phyloP scores from a whole-genome alignment of 1,140 invertebrate genomes.

The Pseudachorutes palmiensis region DNA sequence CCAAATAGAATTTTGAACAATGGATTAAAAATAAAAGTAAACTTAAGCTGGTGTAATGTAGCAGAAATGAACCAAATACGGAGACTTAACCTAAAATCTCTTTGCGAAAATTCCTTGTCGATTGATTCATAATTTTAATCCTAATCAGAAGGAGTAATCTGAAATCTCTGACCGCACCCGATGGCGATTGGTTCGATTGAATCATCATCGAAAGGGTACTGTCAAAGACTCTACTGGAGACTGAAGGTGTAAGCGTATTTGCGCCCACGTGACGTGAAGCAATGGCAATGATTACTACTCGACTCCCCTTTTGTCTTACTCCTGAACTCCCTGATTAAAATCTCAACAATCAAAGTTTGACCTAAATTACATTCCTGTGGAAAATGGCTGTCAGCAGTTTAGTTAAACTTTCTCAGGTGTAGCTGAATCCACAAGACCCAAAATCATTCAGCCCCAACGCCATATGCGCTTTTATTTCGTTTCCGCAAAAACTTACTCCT shows the following conservation, averaged over 20 bases:
- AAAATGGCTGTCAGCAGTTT: background rate
- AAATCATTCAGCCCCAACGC: background rate
- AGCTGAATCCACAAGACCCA: background rate
- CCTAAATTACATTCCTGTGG: constrained; percentile 7
- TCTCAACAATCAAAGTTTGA: background rate
- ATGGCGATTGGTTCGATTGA: no score
- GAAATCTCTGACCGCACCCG: no score
- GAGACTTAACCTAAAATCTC: no score
- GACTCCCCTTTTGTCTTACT: background rate
- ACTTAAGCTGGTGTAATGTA: no score
- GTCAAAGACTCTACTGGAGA: background rate
- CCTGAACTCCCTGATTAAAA: background rate
- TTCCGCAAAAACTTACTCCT: background rate
- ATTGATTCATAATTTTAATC: no score
- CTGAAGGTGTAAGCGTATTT: background rate
- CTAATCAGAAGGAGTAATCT: no score
- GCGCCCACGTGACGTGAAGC: no score
- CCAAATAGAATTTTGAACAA: background rate
- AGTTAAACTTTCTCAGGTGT: background rate
- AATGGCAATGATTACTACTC: no score
- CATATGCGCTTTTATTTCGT: background rate
- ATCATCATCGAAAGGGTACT: no score
- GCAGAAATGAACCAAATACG: no score
- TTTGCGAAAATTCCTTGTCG: no score
- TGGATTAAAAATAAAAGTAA: no score